These are phyloP conservation scores for Parapsyche elsis DNA, from an alignment of 1,140 invertebrate species.

Conservation along the genomic window DNA sequence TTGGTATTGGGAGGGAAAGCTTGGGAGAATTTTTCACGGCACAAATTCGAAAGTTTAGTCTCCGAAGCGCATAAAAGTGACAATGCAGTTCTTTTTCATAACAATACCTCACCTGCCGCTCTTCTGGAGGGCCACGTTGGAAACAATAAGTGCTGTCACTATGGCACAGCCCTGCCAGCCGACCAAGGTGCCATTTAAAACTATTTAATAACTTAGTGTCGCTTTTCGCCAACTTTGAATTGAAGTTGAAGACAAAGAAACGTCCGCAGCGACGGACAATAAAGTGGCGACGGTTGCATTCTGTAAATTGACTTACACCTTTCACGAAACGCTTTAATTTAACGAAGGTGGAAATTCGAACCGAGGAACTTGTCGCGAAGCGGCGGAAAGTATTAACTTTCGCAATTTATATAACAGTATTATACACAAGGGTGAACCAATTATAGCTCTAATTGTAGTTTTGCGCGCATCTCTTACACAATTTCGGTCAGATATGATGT, in stretches of 20 bases:
- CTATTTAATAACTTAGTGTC: slow-evolving; percentile 54
- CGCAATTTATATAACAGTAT: too few relatives aligned
- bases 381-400: too few relatives aligned
- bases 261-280: slow-evolving; percentile 41
- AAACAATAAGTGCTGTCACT: slow-evolving; percentile 35
- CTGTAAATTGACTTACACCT: slow-evolving; percentile 40
- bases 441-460: too few relatives aligned
- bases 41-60: slow-evolving; percentile 38
- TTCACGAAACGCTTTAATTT: background rate
- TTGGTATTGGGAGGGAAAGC: too few relatives aligned
- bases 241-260: slow-evolving; percentile 58
- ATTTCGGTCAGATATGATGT: too few relatives aligned
- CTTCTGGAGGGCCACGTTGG: background rate
- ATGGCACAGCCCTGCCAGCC: background rate
- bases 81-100: slow-evolving; percentile 43
- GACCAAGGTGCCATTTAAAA: slow-evolving; percentile 54
- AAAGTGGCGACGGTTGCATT: slow-evolving; percentile 17
- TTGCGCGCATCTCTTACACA: too few relatives aligned
- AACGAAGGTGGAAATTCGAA: too few relatives aligned
- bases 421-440: too few relatives aligned
- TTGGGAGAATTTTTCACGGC: background rate
- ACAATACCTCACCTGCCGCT: slow-evolving; percentile 38
- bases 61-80: slow-evolving; percentile 35
- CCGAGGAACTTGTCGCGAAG: too few relatives aligned
- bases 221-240: slow-evolving; percentile 57